These are phyloP conservation scores for Moxostoma hubbsi DNA, from an alignment of 2,797 vertebrate genomes.

Conservation along the genomic window DNA sequence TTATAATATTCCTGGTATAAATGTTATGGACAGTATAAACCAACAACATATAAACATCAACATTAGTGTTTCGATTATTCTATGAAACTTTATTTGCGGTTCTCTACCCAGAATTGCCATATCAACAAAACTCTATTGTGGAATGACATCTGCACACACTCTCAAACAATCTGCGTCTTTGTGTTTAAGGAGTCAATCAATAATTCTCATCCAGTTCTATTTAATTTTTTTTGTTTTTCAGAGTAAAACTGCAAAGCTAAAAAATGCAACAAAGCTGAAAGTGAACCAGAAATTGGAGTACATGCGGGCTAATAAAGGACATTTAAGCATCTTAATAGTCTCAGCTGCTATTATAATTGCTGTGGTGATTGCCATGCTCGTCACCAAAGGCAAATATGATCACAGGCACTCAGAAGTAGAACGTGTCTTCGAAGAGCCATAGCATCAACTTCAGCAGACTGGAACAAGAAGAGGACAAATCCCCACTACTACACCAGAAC, in stretches of 20 bases:
- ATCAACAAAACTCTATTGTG: too few species aligned
- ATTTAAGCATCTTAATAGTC: slow-evolving; percentile 51
- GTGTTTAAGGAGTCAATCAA: neutral
- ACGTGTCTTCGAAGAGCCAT: slow-evolving; percentile 18
- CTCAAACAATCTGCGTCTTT: too few species aligned
- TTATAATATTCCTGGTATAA: neutral
- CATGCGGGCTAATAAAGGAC: slow-evolving; percentile 70
- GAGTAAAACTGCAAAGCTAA: slow-evolving; percentile 64
- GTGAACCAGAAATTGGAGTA: slow-evolving; percentile 65
- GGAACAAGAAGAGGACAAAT: neutral
- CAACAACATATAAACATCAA: neutral
- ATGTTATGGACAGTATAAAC: too few species aligned
- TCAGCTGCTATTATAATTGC: slow-evolving; percentile 60
- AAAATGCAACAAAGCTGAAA: slow-evolving; percentile 69
- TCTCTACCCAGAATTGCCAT: too few species aligned
- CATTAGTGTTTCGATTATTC: neutral
- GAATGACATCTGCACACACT: too few species aligned
- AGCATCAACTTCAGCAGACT: neutral
- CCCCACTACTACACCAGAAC: neutral
- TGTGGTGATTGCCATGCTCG: slow-evolving; percentile 48
- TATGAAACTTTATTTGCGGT: neutral
- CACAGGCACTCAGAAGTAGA: neutral
- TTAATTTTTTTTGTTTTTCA: slow-evolving; percentile 53
- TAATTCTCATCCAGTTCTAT: neutral
- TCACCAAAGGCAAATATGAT: neutral